Evolutionary conservation across 2,113 vertebrate genomes (phyloP).

Genomic region (Mesembrinibis cayennensis): DNA sequence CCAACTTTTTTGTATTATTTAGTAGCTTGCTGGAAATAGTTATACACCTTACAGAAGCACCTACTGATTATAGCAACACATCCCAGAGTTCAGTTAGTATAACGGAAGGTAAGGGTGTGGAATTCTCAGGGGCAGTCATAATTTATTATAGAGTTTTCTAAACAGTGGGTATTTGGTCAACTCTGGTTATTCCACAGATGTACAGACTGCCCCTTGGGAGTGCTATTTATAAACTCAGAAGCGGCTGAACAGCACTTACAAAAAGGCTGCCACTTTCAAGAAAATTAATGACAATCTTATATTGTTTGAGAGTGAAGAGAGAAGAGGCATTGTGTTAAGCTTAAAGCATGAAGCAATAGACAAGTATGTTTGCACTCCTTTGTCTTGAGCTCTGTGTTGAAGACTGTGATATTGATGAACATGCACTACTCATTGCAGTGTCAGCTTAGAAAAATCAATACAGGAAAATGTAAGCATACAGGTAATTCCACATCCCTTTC

Average conservation of each 20-base stretch:
- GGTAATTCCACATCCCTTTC: neutral
- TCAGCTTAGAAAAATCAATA: neutral
- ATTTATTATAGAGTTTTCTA: neutral
- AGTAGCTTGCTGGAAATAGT: neutral
- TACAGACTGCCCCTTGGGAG: neutral
- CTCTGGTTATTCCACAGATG: neutral
- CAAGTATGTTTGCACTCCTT: neutral
- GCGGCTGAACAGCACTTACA: neutral
- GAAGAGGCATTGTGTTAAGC: neutral
- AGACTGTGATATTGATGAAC: neutral
- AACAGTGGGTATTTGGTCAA: neutral
- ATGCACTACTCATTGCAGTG: neutral
- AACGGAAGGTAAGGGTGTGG: neutral
- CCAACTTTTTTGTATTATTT: neutral
- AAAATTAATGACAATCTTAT: neutral
- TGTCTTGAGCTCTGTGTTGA: neutral
- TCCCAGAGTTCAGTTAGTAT: neutral
- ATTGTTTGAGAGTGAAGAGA: neutral
- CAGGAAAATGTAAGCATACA: neutral
- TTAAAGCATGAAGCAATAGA: neutral
- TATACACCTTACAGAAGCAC: neutral
- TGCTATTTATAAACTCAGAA: conserved; percentile 1
- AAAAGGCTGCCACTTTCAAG: neutral
- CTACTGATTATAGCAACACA: neutral
- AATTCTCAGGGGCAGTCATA: neutral